Evolutionary conservation across 1,140 invertebrate species (phyloP).

Genomic region (Oryzaephilus surinamensis): DNA sequence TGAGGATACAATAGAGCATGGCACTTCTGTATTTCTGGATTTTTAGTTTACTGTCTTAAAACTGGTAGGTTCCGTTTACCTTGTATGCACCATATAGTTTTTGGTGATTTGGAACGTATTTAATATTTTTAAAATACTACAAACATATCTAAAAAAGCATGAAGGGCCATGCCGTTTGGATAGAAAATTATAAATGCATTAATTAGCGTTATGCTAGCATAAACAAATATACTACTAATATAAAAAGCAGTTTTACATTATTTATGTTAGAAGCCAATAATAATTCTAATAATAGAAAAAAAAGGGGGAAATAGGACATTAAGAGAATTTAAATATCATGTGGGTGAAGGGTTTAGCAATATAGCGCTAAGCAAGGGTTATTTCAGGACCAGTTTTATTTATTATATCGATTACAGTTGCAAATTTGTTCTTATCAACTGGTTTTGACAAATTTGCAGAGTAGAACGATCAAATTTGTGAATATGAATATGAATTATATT

Average conservation of each 20-base stretch:
- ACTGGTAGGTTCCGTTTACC: conserved; percentile 21
- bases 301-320: too few relatives aligned
- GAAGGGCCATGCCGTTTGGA: conserved; percentile 35
- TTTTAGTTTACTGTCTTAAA: too few relatives aligned
- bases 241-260: conserved; percentile 4
- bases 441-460: conserved; percentile 9
- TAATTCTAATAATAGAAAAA: too few relatives aligned
- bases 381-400: conserved; percentile 12
- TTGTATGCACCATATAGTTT: conserved; percentile 3
- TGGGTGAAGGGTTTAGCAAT: too few relatives aligned
- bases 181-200: conserved; percentile 1
- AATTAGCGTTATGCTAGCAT: too few relatives aligned
- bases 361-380: conserved; percentile 9
- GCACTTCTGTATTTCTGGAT: conserved; percentile 27
- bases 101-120: conserved; percentile 30
- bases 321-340: too few relatives aligned
- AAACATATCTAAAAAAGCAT: conserved; percentile 22
- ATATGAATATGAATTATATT: conserved; percentile 11
- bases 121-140: conserved; percentile 15
- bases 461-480: conserved; percentile 5
- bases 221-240: too few relatives aligned
- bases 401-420: too few relatives aligned
- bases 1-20: too few relatives aligned
- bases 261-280: too few relatives aligned
- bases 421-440: conserved; percentile 5